These are phyloP conservation scores for Coranthus polyacanthus DNA, from an alignment of 2,797 vertebrate genomes.

Conservation along the genomic window DNA sequence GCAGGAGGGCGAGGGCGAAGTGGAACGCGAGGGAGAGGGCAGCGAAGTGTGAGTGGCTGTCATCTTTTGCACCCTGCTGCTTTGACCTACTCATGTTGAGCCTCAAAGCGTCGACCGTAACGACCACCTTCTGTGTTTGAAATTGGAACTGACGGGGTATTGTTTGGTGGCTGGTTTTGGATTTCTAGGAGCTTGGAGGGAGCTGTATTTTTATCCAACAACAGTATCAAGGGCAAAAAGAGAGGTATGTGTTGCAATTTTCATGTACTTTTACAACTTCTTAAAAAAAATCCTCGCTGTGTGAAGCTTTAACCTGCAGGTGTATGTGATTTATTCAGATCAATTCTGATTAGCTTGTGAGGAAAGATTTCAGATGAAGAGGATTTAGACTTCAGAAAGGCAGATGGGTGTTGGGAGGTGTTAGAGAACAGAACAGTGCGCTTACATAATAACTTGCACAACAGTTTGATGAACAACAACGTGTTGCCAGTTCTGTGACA, in stretches of 20 bases:
- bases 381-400: no score
- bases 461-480: conserved; percentile 34
- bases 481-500: conserved; percentile 21
- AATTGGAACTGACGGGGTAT: conserved; percentile 42
- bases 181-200: conserved; percentile 55
- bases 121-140: conserved; percentile 33
- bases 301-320: neutral
- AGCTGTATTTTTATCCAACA: conserved; percentile 35
- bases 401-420: conserved; percentile 3
- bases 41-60: conserved; percentile 73
- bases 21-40: conserved; percentile 49
- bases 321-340: conserved; percentile 2
- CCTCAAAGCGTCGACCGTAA: conserved; percentile 29
- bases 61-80: conserved; percentile 29
- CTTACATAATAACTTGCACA: conserved; percentile 5
- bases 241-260: conserved; percentile 69
- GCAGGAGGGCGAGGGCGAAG: conserved; percentile 50
- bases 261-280: neutral
- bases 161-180: conserved; percentile 30
- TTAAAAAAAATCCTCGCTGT: neutral
- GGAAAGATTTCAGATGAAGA: conserved; percentile 12
- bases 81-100: conserved; percentile 20
- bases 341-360: neutral
- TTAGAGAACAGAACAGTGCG: conserved; percentile 9
- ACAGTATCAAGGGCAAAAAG: conserved; percentile 65